phyloP scores from a whole-genome alignment of 2,113 vertebrate species.

The Chloropsis hardwickii region DNA sequence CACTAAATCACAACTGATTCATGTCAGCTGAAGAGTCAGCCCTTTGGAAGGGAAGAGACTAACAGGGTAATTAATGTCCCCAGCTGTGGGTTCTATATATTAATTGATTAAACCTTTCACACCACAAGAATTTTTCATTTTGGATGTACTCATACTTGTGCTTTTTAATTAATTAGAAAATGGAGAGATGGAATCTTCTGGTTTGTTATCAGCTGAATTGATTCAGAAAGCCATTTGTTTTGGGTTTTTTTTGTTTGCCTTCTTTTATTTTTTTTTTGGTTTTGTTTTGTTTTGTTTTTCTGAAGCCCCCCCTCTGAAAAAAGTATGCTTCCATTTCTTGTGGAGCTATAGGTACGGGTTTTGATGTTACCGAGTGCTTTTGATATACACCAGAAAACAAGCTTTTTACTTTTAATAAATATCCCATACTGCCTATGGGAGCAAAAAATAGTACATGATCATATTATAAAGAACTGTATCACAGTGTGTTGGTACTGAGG shows the following conservation, averaged over 20 bases:
- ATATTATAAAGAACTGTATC: neutral
- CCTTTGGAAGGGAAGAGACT: neutral
- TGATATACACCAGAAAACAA: neutral
- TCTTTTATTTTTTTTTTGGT: neutral
- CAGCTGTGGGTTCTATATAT: neutral
- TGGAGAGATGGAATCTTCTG: neutral
- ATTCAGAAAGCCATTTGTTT: neutral
- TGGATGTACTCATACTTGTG: neutral
- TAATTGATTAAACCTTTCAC: conserved; percentile 27
- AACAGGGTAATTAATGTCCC: neutral
- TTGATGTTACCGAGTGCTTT: neutral
- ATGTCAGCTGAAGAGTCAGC: neutral
- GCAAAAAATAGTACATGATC: neutral
- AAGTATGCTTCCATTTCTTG: neutral
- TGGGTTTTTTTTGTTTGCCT: neutral
- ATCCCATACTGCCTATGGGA: neutral
- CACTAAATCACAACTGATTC: neutral
- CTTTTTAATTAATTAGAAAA: conserved; percentile 44
- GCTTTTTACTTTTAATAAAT: neutral
- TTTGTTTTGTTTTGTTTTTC: neutral
- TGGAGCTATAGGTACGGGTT: neutral
- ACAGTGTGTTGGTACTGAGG: neutral
- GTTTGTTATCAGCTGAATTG: neutral
- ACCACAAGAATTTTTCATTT: conserved; percentile 22
- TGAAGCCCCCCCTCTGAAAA: neutral